Evolutionary conservation across 2,888 invertebrate genomes (phyloP).

Genomic region (Acleris laterana): DNA sequence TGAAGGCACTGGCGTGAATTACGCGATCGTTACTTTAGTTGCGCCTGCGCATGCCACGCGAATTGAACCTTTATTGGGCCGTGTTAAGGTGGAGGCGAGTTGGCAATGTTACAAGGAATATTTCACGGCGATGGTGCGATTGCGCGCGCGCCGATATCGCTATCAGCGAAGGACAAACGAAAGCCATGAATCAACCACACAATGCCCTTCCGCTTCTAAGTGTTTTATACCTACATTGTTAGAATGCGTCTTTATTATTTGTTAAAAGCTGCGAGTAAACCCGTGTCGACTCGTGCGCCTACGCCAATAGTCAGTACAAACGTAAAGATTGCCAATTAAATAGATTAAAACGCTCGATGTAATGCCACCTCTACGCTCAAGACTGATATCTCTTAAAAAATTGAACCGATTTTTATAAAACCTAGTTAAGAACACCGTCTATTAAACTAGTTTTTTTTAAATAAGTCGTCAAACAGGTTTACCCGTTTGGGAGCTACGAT

Average conservation of each 20-base stretch:
- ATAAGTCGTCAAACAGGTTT: too few relatives aligned
- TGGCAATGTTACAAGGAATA: slow-evolving; percentile 63
- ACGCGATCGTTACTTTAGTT: slow-evolving; percentile 69
- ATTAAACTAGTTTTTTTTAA: too few relatives aligned
- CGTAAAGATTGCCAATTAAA: too few relatives aligned
- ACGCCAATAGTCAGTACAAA: too few relatives aligned
- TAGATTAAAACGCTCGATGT: too few relatives aligned
- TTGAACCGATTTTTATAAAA: too few relatives aligned
- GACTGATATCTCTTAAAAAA: too few relatives aligned
- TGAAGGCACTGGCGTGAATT: slow-evolving; percentile 80
- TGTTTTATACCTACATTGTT: slow-evolving; percentile 32
- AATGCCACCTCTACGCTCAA: too few relatives aligned
- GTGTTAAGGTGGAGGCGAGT: slow-evolving; percentile 39
- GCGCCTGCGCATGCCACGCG: slow-evolving; percentile 9
- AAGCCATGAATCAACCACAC: slow-evolving; percentile 72
- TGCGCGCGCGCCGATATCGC: slow-evolving; percentile 65
- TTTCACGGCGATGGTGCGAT: slow-evolving; percentile 81
- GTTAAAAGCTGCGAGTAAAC: slow-evolving; percentile 1
- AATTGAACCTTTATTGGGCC: slow-evolving; percentile 41
- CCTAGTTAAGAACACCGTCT: too few relatives aligned
- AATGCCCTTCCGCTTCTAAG: slow-evolving; percentile 39
- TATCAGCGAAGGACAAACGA: slow-evolving; percentile 67
- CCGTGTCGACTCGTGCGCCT: too few relatives aligned
- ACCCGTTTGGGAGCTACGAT: too few relatives aligned
- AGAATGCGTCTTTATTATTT: slow-evolving; percentile 24